Base-by-base conservation (phyloP, 1,140 invertebrate species). In the Panonychus citri region DNA sequence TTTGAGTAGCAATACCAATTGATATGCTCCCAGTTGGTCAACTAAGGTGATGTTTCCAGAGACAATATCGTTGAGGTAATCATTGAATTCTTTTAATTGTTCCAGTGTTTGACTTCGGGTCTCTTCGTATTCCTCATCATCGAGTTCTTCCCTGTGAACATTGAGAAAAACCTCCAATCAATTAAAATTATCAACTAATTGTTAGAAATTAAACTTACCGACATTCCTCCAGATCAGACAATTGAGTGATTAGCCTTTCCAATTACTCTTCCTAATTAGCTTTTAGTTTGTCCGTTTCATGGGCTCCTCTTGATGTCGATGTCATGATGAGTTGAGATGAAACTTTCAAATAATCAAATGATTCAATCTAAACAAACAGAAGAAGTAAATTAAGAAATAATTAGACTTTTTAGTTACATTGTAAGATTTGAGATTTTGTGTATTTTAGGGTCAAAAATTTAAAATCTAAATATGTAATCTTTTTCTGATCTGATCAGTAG, bases 191-290 rank as follows among this genome's bases (percentile, higher is more conserved):
- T n/a, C n/a, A n/a, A n/a, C n/a, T n/a, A 13, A 34, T 34, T 7
- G 1, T 34, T 7, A 34, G 30, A 17, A 26, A 13, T 52, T 30
- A 26, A 19, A 65, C 68, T 66, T 71, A 82, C 81, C 74, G 79
- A 72, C 73, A 77, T 62, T 80, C 75, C 64, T 85, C 81, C 54
- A 85, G 70, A 68, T 84, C 82, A 43, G 75, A 68, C 26, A 84
- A 66, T 64, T 85, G 81, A 62, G 80, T 75, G 15, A 83, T 71
- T 43, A 84, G 66, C 57, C 82, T 67, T 59, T 82, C 78, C 19
- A 84, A 63, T 65, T 84, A 82, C 64, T 77, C 75, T 66, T 82
- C 76, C 19, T 84, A 62, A 70, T 83, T 83, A 61, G 77, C 69
- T 60, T 73, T 74, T 19, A 85, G 64, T 64, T 75, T 76, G 55